Percentiles rank a stretch among this genome's conserved stretches.
Evolutionary conservation across 2,113 vertebrate genomes (phyloP).

Genomic region (Ptilorrhoa leucosticta): DNA sequence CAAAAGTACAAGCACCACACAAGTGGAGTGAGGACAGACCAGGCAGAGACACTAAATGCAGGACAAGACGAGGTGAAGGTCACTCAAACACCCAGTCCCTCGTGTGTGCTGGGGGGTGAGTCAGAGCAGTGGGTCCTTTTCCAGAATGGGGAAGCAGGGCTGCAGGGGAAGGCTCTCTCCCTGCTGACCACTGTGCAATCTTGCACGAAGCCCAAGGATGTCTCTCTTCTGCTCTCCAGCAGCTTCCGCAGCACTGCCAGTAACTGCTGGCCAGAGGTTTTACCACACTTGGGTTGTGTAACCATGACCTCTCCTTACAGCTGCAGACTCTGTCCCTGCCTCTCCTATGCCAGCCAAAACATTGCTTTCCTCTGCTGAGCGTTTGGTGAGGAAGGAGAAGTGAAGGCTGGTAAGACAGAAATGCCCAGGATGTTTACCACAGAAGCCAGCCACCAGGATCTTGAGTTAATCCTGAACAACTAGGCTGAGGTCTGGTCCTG

Average conservation of each 20-base stretch:
- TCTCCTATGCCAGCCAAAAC: not conserved
- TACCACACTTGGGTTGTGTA: slow-evolving; percentile 24
- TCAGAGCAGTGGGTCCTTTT: not conserved
- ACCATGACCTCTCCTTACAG: not conserved
- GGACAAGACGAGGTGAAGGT: not conserved
- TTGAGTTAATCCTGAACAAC: not conserved
- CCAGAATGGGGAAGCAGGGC: slow-evolving; percentile 27
- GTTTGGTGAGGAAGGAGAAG: not conserved
- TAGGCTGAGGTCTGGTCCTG: not conserved
- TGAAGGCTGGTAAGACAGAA: not conserved
- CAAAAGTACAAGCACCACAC: not conserved
- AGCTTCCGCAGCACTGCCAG: slow-evolving; percentile 55
- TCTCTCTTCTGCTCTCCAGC: slow-evolving; percentile 6
- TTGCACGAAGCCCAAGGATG: slow-evolving; percentile 2
- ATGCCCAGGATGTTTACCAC: not conserved
- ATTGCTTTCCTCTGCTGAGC: not conserved
- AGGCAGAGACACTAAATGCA: not conserved
- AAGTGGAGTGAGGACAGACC: not conserved
- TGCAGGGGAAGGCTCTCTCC: not conserved
- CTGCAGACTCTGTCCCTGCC: not conserved
- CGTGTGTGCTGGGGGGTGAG: not conserved
- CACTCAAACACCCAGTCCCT: not conserved
- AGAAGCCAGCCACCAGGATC: not conserved
- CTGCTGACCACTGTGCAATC: slow-evolving; percentile 33
- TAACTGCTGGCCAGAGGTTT: slow-evolving; percentile 40